Percentiles rank a stretch among this genome's conserved stretches.
Evolutionary conservation across 2,797 vertebrate species (phyloP).

Genomic region (Sparus aurata): DNA sequence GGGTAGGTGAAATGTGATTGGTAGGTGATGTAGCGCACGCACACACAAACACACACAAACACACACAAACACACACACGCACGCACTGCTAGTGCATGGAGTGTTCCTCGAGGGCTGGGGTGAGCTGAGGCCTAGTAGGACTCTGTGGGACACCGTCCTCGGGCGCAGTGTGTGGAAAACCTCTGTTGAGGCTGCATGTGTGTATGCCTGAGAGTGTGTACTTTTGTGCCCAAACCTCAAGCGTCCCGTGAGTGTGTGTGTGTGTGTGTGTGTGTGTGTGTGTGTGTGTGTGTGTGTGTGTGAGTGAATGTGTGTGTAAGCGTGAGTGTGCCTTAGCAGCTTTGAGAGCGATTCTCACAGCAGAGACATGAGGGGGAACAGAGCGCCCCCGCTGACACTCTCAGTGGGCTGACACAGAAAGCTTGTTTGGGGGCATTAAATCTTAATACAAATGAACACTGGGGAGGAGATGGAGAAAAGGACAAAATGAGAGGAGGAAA

Average conservation of each 20-base stretch:
- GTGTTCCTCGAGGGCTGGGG: conserved; percentile 10
- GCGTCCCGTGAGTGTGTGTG: conserved; percentile 32
- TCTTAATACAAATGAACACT: conserved; percentile 73
- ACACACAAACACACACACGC: neutral
- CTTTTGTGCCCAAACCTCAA: conserved; percentile 40
- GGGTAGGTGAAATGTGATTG: conserved; percentile 53
- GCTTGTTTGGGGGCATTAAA: conserved; percentile 82
- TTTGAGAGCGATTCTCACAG: conserved; percentile 68
- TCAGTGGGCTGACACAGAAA: conserved; percentile 80
- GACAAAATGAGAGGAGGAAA: conserved; percentile 63
- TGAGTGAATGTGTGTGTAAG: neutral
- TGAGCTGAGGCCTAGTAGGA: conserved; percentile 26
- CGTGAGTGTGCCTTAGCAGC: conserved; percentile 56
- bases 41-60: neutral
- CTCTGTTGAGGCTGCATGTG: conserved; percentile 15
- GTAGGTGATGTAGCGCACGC: conserved; percentile 16
- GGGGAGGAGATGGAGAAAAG: conserved; percentile 47
- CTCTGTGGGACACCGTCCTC: conserved; percentile 21
- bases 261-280: conserved; percentile 18
- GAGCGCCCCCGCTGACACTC: conserved; percentile 77
- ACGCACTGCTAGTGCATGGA: neutral
- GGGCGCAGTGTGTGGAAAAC: conserved; percentile 31
- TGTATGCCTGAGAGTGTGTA: conserved; percentile 17
- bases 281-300: conserved; percentile 1
- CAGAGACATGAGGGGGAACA: conserved; percentile 69